Conservation (phyloP, 1,140 invertebrate genomes). For the Andricus grossulariae region DNA sequence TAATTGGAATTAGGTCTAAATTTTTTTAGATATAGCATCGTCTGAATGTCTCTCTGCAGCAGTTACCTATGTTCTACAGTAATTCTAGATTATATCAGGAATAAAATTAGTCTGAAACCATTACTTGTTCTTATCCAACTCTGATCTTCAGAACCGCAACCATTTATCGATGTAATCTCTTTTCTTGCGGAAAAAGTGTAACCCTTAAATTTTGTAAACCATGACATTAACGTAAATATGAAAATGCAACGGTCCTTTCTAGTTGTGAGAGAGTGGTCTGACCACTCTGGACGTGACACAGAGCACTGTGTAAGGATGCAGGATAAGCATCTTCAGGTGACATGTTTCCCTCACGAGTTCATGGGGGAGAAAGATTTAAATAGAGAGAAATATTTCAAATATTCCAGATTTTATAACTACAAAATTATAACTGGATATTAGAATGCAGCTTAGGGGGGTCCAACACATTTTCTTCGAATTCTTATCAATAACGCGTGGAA, state of each 20-base stretch:
- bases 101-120: too few species aligned
- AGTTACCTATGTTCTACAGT: too few species aligned
- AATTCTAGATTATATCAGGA: too few species aligned
- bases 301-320: conserved; percentile 19
- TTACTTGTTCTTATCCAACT: not conserved
- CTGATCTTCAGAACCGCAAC: not conserved
- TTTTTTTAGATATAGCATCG: too few species aligned
- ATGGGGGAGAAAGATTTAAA: not conserved
- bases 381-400: too few species aligned
- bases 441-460: too few species aligned
- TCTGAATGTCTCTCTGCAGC: too few species aligned
- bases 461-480: too few species aligned
- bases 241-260: conserved; percentile 21
- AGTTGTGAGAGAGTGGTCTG: conserved; percentile 16
- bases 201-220: not conserved
- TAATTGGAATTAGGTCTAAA: too few species aligned
- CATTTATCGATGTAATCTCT: conserved; percentile 5
- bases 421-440: too few species aligned
- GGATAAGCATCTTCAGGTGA: conserved; percentile 15
- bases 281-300: conserved; percentile 10
- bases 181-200: conserved; percentile 11
- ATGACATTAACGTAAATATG: conserved; percentile 20
- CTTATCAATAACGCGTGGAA: too few species aligned
- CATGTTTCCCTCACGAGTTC: conserved; percentile 6
- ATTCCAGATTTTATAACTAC: too few species aligned